Evolutionary conservation across 2,888 invertebrate genomes (phyloP), one percentile per base, ranked within the genome.

Genomic region (Rhaphigaster nebulosa): DNA sequence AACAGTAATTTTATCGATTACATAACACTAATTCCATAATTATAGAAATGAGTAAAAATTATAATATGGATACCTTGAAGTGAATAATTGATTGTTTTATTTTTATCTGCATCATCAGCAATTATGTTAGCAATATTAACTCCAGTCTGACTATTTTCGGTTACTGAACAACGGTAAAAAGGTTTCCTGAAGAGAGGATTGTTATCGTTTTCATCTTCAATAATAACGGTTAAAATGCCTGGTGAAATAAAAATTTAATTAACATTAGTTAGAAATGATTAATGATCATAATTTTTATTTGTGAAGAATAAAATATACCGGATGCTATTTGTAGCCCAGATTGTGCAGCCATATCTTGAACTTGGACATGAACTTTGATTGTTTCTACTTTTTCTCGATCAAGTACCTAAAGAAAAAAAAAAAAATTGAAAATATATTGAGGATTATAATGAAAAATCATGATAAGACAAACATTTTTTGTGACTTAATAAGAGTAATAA

Each of bases 151-250:
- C 97, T 97, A 93, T 98, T 98, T 93, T 98, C 98, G 0, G 97
- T 96, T 0, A 98, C 96, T 0, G 97, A 96, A 90, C 96, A 96
- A 91, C 96, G 95, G 92, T 98, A 98, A 92, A 96, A 96, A 0
- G 97, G 96, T 92, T 96, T 96, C 52, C 96, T 95, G 93, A 98
- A 98, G 93, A 96, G 96, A 0, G 98, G 98, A 93, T 97, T 97
- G 93, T 98, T 98, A 93, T 98, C 98, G 93, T 98, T 98, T 91
- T 97, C 97, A 93, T 98, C 98, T 90, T 96, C 96, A 15, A 98
- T 95, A 41, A 96, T 94, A 80, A 98, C 95, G 8, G 96, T 96
- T 18, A 98, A 94, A 0, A 95, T 95, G 0, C 96, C 96, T 94
- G 94, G 91, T 94, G 93, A 89, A 90, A 38, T 12, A 87, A 29